Percentiles rank a stretch among this genome's conserved stretches.
Evolutionary conservation across 2,797 vertebrate genomes (phyloP).

Genomic region (Arvicola amphibius): DNA sequence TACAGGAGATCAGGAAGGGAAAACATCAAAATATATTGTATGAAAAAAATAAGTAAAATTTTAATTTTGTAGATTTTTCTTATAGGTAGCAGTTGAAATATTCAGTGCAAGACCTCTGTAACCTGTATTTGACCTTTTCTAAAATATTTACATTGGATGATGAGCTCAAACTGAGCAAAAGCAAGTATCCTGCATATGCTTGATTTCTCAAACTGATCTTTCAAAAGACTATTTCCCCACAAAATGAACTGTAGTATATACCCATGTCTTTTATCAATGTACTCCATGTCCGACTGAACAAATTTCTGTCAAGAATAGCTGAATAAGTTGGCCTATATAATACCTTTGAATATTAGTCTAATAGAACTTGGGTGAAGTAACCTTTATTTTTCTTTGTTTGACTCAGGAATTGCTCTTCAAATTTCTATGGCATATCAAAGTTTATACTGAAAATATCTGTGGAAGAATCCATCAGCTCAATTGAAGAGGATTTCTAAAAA

Average conservation of each 20-base stretch:
- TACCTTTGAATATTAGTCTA: slow-evolving; percentile 33
- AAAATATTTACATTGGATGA: slow-evolving; percentile 48
- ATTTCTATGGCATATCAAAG: not conserved
- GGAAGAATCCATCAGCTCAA: not conserved
- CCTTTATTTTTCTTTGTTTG: slow-evolving; percentile 13
- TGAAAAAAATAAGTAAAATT: not conserved
- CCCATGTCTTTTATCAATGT: not conserved
- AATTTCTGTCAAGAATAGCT: slow-evolving; percentile 13
- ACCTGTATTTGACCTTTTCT: slow-evolving; percentile 37
- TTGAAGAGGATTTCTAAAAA: slow-evolving; percentile 1
- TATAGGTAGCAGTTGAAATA: slow-evolving; percentile 35
- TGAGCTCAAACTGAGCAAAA: slow-evolving; percentile 47
- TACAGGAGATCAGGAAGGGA: not conserved
- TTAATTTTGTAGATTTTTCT: slow-evolving; percentile 63
- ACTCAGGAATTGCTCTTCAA: not conserved
- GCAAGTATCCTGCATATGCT: not conserved
- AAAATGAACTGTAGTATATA: not conserved
- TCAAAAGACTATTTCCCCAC: not conserved
- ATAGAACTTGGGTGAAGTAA: not conserved
- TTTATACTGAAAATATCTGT: not conserved
- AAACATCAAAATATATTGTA: not conserved
- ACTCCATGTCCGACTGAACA: not conserved
- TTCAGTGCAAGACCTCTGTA: slow-evolving; percentile 42
- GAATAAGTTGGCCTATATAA: not conserved
- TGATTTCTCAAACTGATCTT: not conserved